These are phyloP conservation scores for Lasiurus borealis DNA, from an alignment of 2,113 vertebrate species.

Conservation along the genomic window DNA sequence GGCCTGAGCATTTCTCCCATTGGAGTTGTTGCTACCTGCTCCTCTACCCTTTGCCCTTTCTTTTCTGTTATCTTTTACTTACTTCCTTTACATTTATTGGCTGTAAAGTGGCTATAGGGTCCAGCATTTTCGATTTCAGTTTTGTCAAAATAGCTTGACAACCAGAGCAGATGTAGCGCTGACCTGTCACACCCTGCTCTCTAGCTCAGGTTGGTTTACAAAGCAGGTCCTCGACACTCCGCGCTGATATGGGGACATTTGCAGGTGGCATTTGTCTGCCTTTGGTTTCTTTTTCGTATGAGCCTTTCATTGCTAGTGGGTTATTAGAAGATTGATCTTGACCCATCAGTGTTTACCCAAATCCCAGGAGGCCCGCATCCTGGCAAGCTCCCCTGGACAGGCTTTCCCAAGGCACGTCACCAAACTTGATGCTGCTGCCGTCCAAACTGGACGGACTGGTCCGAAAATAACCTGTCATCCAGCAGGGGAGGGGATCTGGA, in stretches of 20 bases:
- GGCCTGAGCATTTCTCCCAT: neutral
- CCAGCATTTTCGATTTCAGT: slow-evolving; percentile 8
- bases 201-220: slow-evolving; percentile 3
- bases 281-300: slow-evolving; percentile 44
- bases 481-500: too few species aligned
- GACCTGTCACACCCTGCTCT: neutral
- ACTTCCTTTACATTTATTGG: slow-evolving; percentile 38
- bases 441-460: slow-evolving; percentile 13
- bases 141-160: slow-evolving; percentile 31
- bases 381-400: neutral
- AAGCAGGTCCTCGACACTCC: neutral
- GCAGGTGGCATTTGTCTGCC: neutral
- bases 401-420: slow-evolving; percentile 8
- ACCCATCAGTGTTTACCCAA: slow-evolving; percentile 52
- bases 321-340: slow-evolving; percentile 55
- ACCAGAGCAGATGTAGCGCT: neutral
- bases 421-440: slow-evolving; percentile 44
- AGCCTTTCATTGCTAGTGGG: slow-evolving; percentile 39
- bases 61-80: slow-evolving; percentile 20
- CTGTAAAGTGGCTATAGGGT: neutral
- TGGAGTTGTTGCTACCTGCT: neutral
- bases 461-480: too few species aligned
- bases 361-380: slow-evolving; percentile 15
- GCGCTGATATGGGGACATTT: neutral
- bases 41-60: slow-evolving; percentile 28